Percentiles rank a stretch among this genome's conserved stretches.
These are phyloP conservation scores for Chiloscyllium punctatum DNA, from an alignment of 2,797 vertebrate species.

Conservation along the genomic window DNA sequence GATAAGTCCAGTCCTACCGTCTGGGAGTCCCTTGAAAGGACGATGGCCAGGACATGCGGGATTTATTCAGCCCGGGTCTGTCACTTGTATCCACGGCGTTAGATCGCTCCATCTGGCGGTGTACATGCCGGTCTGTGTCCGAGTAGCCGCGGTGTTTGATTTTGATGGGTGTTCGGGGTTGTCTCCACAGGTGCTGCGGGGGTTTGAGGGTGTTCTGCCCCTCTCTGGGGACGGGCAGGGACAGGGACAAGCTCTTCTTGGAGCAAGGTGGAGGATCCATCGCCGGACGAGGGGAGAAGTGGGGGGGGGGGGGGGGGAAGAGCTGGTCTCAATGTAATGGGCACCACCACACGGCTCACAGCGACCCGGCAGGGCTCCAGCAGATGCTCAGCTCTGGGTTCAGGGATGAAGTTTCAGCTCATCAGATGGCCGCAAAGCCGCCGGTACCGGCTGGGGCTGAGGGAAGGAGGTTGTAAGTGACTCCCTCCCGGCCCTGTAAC, in stretches of 20 bases:
- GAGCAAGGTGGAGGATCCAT: conserved; percentile 79
- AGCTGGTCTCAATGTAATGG: background rate
- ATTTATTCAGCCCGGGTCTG: conserved; percentile 81
- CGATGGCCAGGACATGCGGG: conserved; percentile 93
- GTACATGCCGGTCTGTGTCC: conserved; percentile 76
- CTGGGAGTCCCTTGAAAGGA: conserved; percentile 82
- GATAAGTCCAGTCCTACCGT: background rate
- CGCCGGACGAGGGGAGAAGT: no score
- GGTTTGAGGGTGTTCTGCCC: conserved; percentile 80
- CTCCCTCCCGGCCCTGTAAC: background rate
- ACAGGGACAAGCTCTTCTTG: conserved; percentile 82
- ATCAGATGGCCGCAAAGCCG: background rate
- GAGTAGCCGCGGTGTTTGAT: conserved; percentile 93
- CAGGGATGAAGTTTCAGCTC: background rate
- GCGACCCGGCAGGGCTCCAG: background rate
- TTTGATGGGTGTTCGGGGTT: conserved; percentile 86
- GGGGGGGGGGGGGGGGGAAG: no score
- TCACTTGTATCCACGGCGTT: conserved; percentile 87
- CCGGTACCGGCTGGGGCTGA: background rate
- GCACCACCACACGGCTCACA: background rate
- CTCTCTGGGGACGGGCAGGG: conserved; percentile 81
- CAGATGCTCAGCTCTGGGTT: background rate
- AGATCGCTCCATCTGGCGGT: conserved; percentile 84
- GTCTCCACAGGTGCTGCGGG: conserved; percentile 91
- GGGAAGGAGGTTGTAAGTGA: background rate